Conservation (phyloP, 2,797 vertebrate genomes). For the Sebastes reedi region DNA sequence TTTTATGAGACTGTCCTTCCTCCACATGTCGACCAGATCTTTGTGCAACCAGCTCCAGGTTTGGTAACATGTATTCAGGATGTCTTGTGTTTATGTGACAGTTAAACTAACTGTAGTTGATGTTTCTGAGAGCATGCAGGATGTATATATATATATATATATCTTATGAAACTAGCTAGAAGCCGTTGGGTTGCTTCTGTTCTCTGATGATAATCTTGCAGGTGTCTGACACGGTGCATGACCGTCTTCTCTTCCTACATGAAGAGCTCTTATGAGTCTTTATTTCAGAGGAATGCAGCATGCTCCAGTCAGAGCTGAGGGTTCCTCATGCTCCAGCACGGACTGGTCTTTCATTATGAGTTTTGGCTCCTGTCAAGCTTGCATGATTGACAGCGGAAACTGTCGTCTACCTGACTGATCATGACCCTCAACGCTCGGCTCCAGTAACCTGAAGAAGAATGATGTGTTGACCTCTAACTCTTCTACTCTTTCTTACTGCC, state of each 20-base stretch:
- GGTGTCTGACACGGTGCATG: constrained; percentile 71
- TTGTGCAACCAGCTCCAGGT: background rate
- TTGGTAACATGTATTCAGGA: background rate
- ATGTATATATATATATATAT: too few relatives aligned
- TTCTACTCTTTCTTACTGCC: constrained; percentile 86
- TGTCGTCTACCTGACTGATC: constrained; percentile 42
- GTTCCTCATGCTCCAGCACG: constrained; percentile 51
- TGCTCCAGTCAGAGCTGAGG: constrained; percentile 22
- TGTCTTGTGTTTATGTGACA: background rate
- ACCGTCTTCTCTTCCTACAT: background rate
- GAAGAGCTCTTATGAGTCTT: constrained; percentile 25
- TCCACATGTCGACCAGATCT: background rate
- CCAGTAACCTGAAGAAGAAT: constrained; percentile 63
- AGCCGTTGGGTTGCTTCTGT: constrained; percentile 63
- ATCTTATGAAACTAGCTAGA: too few relatives aligned
- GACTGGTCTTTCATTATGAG: constrained; percentile 13
- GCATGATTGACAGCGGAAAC: constrained; percentile 65
- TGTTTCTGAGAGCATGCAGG: constrained; percentile 5
- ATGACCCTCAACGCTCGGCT: constrained; percentile 45
- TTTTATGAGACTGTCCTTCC: background rate
- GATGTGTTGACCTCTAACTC: constrained; percentile 75
- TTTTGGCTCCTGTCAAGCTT: constrained; percentile 46
- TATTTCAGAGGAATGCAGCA: constrained; percentile 49
- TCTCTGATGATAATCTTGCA: constrained; percentile 75
- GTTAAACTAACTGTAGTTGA: background rate